Evolutionary conservation across 2,113 vertebrate genomes (phyloP).

Genomic region (Marmota monax): DNA sequence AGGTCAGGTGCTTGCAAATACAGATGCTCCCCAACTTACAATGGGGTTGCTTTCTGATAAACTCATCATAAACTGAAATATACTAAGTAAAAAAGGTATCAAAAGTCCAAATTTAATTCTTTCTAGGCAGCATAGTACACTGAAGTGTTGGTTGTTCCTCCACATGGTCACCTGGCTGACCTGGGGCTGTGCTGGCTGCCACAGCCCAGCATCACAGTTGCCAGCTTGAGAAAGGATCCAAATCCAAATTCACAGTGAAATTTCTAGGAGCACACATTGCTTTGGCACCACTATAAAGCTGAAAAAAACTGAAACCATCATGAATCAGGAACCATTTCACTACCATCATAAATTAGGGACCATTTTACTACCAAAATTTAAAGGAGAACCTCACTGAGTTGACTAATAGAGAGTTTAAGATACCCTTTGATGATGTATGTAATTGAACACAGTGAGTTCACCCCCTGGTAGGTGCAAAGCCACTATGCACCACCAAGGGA

Average conservation of each 20-base stretch:
- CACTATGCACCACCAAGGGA: not conserved
- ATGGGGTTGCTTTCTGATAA: not conserved
- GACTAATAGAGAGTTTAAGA: not conserved
- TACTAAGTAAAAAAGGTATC: not conserved
- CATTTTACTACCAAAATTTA: not conserved
- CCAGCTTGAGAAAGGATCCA: not conserved
- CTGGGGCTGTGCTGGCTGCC: rapidly evolving
- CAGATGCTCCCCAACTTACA: not conserved
- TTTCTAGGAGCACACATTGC: not conserved
- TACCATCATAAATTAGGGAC: not conserved
- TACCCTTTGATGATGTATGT: not conserved
- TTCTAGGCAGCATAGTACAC: not conserved
- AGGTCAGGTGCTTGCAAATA: not conserved
- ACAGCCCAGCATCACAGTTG: not conserved
- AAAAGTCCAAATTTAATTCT: not conserved
- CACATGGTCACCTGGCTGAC: not conserved
- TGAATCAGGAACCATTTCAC: not conserved
- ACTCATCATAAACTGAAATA: not conserved
- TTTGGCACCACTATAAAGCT: not conserved
- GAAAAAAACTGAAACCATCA: not conserved
- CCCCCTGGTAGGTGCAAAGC: not conserved
- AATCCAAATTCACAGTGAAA: not conserved
- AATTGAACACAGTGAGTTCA: not conserved
- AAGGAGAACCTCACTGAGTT: not conserved
- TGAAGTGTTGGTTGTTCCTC: not conserved